phyloP scores from a whole-genome alignment of 2,113 vertebrate species.

The Ranitomeya imitator region DNA sequence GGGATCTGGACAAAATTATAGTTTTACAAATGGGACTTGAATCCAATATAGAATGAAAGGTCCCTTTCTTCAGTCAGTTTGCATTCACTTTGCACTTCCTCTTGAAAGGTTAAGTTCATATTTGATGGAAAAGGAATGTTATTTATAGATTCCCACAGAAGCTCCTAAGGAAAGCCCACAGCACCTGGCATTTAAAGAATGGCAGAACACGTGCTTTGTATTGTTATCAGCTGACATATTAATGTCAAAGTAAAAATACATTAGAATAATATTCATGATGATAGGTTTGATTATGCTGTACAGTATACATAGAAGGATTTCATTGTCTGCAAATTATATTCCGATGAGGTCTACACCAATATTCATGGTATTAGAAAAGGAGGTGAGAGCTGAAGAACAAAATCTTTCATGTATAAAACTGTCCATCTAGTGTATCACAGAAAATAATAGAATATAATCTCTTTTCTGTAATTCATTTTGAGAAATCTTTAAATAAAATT shows the following conservation, averaged over 20 bases:
- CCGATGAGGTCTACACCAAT: not conserved
- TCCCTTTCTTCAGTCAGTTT: conserved; percentile 37
- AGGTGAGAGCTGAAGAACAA: not conserved
- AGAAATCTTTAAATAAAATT: too few relatives aligned
- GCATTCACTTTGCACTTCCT: conserved; percentile 40
- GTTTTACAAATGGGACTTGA: conserved; percentile 53
- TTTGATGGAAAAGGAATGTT: conserved; percentile 41
- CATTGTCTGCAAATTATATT: not conserved
- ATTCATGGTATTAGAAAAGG: not conserved
- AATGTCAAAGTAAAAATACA: conserved; percentile 19
- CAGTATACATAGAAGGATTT: not conserved
- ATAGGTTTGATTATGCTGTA: conserved; percentile 8
- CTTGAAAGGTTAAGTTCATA: conserved; percentile 56
- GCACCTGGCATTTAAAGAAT: conserved; percentile 45
- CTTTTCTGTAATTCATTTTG: too few relatives aligned
- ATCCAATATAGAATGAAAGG: conserved; percentile 38
- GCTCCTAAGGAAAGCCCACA: conserved; percentile 38
- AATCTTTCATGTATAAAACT: not conserved
- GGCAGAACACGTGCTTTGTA: conserved; percentile 11
- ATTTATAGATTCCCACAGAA: conserved; percentile 42
- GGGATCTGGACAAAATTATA: conserved; percentile 48
- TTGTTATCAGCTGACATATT: conserved; percentile 45
- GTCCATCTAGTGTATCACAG: not conserved
- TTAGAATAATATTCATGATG: conserved; percentile 24
- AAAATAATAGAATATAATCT: too few relatives aligned